These are phyloP conservation scores for Gastrophysa polygoni DNA, from an alignment of 2,888 invertebrate species.

Conservation along the genomic window DNA sequence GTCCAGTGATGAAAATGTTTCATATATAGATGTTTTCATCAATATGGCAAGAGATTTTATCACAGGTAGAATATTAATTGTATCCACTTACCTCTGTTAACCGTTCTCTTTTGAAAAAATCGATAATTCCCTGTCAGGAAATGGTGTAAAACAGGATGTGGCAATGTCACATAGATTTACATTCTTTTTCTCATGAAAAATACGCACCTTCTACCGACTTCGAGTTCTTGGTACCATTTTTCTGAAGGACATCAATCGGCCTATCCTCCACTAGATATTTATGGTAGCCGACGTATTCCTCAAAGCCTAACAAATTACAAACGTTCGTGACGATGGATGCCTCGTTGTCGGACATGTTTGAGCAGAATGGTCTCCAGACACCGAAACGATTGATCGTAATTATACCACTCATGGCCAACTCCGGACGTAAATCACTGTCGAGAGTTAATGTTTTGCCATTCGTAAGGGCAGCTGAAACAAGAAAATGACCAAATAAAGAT, in stretches of 20 bases:
- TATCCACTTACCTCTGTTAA: too few species aligned
- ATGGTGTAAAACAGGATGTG: too few species aligned
- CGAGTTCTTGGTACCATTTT: neutral
- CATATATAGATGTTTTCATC: too few species aligned
- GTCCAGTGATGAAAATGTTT: too few species aligned
- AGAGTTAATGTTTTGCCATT: conserved; percentile 66
- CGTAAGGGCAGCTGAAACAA: conserved; percentile 68
- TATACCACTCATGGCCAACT: conserved; percentile 66
- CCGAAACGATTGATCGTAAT: conserved; percentile 67
- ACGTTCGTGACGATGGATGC: conserved; percentile 64
- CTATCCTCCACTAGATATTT: conserved; percentile 38
- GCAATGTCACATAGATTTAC: too few species aligned
- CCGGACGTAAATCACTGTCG: conserved; percentile 68
- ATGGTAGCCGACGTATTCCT: conserved; percentile 51
- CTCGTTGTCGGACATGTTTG: conserved; percentile 54
- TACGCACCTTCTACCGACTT: neutral
- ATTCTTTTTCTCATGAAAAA: neutral
- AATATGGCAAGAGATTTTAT: too few species aligned
- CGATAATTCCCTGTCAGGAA: too few species aligned
- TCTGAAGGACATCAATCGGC: conserved; percentile 12
- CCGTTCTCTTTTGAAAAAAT: too few species aligned
- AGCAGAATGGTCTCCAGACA: conserved; percentile 71
- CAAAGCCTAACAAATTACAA: conserved; percentile 73
- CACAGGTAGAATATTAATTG: too few species aligned
- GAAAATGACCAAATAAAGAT: conserved; percentile 26